Evolutionary conservation across 2,113 vertebrate genomes (phyloP), one percentile per base, ranked within the genome.

Genomic region (Lycocorax pyrrhopterus): DNA sequence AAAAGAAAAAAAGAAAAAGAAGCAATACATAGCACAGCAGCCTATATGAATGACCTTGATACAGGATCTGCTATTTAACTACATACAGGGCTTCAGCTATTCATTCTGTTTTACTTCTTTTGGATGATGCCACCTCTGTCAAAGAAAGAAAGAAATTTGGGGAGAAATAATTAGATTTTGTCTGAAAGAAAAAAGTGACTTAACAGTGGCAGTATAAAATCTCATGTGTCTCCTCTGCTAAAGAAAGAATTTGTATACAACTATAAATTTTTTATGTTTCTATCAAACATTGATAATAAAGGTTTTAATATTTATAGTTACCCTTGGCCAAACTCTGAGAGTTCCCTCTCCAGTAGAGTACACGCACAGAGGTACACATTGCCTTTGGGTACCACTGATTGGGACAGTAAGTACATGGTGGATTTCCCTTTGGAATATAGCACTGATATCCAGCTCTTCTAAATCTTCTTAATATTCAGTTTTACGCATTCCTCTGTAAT

Each of bases 251-350:
- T 93, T 94, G 93, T 94, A 97, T 72, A 95, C 87, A 97, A 96
- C 51, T 82, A 98, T 98, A 96, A 97, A 98, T 98, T 94, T 98
- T 98, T 98, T 94, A 98, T 97, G 95, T 59, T 84, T 95, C 86
- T 97, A 97, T 98, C 97, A 98, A 98, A 97, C 97, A 97, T 96
- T 97, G 97, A 97, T 98, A 98, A 98, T 97, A 97, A 97, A 97
- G 94, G 90, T 88, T 98, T 98, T 97, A 98, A 98, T 98, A 98
- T 98, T 98, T 96, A 98, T 97, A 90, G 89, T 96, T 96, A 97
- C 97, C 97, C 96, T 96, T 97, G 97, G 98, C 98, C 98, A 98
- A 71, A 97, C 87, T 96, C 96, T 43, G 85, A 91, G 91, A 91
- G 93, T 59, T 97, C 94, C 83, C 71, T 84, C 93, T 97, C 87